Base-by-base conservation (phyloP, 1,140 invertebrate genomes). In the Drosophila gunungcola region DNA sequence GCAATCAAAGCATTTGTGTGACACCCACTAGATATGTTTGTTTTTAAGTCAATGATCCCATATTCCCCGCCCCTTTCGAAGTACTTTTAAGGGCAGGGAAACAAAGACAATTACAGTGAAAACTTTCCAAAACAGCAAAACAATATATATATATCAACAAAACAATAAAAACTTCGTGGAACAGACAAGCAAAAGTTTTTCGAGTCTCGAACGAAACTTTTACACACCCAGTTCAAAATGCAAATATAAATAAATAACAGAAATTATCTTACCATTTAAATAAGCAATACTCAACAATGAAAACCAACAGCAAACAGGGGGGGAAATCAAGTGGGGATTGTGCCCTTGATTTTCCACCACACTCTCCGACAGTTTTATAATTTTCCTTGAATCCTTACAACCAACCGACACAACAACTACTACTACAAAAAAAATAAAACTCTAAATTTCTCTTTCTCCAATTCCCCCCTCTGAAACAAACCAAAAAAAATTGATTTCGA, bases 391-490 rank as follows among this genome's bases (percentile, higher is more conserved):
- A 57, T 7, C 21, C 45, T 27, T 41, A 52, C 36, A 80, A 48
- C 68, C 46, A 80, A 48, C 68, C 46, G 48, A 58, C 68, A 65
- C 76, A 58, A 78, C 57, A 67, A 61, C 76, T 61, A 72, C 54
- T 60, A 72, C 64, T 56, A 64, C n/a, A 67, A 58, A 70, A 68
- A 81, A 90, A 82, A 90, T 80, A 73, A 86, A 80, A 88, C 86
- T 91, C 74, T 91, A 84, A 80, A 90, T 89, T 91, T 91, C 89
- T 91, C 89, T 91, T 91, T 91, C 83, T 91, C 80, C 84, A 85
- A 88, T 83, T 77, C 86, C 80, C 85, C 77, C 61, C 63, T 57
- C 36, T 51, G 57, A 78, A 75, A 78, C 45, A 75, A 80, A 70
- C 49, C 43, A 72, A 73, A 65, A 75, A 80, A 69, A 78, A 83